phyloP scores from a whole-genome alignment of 2,888 invertebrate genomes.

The Hybos culiciformis region DNA sequence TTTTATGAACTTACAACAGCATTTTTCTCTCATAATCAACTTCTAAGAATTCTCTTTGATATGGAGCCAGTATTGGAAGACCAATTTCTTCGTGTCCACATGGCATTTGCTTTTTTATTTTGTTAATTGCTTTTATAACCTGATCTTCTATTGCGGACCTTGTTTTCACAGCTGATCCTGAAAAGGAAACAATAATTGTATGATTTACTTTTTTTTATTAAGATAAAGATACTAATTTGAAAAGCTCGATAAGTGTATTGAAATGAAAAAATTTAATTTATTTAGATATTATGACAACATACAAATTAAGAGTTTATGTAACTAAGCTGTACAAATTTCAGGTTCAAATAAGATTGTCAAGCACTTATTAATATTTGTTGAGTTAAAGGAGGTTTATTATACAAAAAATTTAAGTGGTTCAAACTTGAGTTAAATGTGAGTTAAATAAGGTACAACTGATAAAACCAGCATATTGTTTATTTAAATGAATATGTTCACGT shows the following conservation, averaged over 20 bases:
- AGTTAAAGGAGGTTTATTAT: too few relatives aligned
- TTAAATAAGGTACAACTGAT: too few relatives aligned
- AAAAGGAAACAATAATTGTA: neutral
- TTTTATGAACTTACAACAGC: slow-evolving; percentile 18
- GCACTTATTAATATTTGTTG: too few relatives aligned
- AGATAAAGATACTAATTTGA: neutral
- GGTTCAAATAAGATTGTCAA: too few relatives aligned
- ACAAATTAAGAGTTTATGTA: too few relatives aligned
- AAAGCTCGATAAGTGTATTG: too few relatives aligned
- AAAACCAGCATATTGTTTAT: too few relatives aligned
- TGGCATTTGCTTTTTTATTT: slow-evolving; percentile 26
- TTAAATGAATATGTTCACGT: too few relatives aligned
- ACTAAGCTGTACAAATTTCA: too few relatives aligned
- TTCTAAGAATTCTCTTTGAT: slow-evolving; percentile 16
- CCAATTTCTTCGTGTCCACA: slow-evolving; percentile 25
- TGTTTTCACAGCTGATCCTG: neutral
- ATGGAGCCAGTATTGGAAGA: slow-evolving; percentile 26
- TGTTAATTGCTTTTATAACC: slow-evolving; percentile 24
- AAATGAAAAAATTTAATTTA: neutral
- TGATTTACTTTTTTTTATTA: neutral
- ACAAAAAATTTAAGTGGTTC: too few relatives aligned
- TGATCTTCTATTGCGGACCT: slow-evolving; percentile 22
- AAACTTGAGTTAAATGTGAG: too few relatives aligned
- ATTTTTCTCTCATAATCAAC: slow-evolving; percentile 12
- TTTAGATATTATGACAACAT: neutral